These are phyloP conservation scores for Ancistrus triradiatus DNA, from an alignment of 2,113 vertebrate species.

Conservation along the genomic window DNA sequence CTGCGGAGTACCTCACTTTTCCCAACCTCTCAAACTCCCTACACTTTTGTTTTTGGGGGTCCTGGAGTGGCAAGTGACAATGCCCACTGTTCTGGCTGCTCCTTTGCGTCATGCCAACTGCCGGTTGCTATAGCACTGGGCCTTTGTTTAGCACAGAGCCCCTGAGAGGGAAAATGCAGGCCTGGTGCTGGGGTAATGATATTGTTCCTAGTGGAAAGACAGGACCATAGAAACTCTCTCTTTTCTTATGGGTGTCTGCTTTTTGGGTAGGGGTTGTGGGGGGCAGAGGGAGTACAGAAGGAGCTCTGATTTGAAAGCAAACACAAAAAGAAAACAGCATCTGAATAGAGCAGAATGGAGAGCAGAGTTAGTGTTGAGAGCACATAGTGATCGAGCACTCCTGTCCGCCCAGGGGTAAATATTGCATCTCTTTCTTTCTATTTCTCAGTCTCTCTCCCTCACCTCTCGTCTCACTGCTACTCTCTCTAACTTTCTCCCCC, in stretches of 20 bases:
- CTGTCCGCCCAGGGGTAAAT: slow-evolving; percentile 28
- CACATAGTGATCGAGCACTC: slow-evolving; percentile 11
- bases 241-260: slow-evolving; percentile 3
- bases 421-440: slow-evolving; percentile 4
- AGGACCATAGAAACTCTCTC: slow-evolving; percentile 48
- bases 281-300: slow-evolving; percentile 28
- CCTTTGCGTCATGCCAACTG: slow-evolving; percentile 44
- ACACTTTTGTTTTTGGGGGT: slow-evolving; percentile 37
- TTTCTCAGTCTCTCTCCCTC: slow-evolving; percentile 5
- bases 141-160: slow-evolving; percentile 40
- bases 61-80: slow-evolving; percentile 39
- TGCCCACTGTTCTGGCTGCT: slow-evolving; percentile 44
- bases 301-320: slow-evolving; percentile 36
- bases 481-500: slow-evolving; percentile 11
- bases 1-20: slow-evolving; percentile 6
- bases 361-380: slow-evolving; percentile 2
- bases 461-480: not conserved
- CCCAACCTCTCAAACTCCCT: slow-evolving; percentile 32
- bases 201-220: slow-evolving; percentile 42
- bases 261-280: not conserved
- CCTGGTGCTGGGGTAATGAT: slow-evolving; percentile 40
- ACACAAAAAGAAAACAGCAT: slow-evolving; percentile 29
- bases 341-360: slow-evolving; percentile 40
- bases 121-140: slow-evolving; percentile 44
- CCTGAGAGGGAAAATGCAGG: slow-evolving; percentile 39